phyloP scores from a whole-genome alignment of 1,140 invertebrate genomes.

The Lasioglossum baleicum region DNA sequence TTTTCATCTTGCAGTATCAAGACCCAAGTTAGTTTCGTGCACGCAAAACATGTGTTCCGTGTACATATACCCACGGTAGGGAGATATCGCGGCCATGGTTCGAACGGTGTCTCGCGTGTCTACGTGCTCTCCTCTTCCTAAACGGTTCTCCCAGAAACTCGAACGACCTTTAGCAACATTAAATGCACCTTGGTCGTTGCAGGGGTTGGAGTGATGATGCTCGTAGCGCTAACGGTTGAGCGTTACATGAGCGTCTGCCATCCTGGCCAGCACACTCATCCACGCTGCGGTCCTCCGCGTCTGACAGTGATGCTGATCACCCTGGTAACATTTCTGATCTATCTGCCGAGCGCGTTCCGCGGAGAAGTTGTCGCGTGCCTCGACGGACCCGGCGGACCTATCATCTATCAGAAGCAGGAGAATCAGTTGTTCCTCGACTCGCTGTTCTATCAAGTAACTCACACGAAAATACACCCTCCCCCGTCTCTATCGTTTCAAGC shows the following conservation, averaged over 20 bases:
- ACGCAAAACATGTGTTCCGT: too few species aligned
- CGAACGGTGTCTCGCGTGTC: neutral
- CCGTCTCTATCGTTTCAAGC: neutral
- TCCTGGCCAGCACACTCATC: conserved; percentile 83
- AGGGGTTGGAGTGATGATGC: conserved; percentile 89
- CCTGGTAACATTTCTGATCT: conserved; percentile 83
- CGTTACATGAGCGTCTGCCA: conserved; percentile 91
- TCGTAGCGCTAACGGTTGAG: conserved; percentile 89
- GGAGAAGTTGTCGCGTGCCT: conserved; percentile 82
- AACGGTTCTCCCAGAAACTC: neutral
- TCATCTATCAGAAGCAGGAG: conserved; percentile 82
- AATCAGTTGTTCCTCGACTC: conserved; percentile 80
- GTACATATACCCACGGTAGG: too few species aligned
- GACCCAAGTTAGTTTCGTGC: too few species aligned
- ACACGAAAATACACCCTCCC: neutral
- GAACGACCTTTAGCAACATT: neutral
- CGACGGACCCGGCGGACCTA: conserved; percentile 74
- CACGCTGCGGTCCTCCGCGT: conserved; percentile 82
- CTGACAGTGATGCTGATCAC: conserved; percentile 83
- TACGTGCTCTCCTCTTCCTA: neutral
- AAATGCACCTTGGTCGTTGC: conserved; percentile 21
- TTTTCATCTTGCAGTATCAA: too few species aligned
- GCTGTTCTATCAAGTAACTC: conserved; percentile 79
- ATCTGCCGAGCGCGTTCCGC: conserved; percentile 84
- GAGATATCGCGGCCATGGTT: too few species aligned